Percentiles rank a stretch among this genome's conserved stretches.
Conservation (phyloP, 2,888 invertebrate genomes). For the Ceriagrion tenellum region DNA sequence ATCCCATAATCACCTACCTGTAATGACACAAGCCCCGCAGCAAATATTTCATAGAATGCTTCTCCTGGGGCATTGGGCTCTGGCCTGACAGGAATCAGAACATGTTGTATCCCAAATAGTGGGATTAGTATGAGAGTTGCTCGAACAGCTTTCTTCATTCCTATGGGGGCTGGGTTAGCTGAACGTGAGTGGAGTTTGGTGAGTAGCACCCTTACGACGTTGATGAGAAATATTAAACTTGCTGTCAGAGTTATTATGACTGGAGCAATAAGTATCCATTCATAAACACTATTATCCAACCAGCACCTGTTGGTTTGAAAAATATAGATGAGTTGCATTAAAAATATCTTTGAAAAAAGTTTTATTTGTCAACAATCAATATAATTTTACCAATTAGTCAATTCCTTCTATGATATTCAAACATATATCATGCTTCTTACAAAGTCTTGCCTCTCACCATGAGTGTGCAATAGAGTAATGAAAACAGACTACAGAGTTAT, state of each 20-base stretch:
- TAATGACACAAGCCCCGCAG: slow-evolving; percentile 85
- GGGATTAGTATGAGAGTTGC: slow-evolving; percentile 89
- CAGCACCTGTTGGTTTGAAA: slow-evolving; percentile 82
- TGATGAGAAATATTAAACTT: slow-evolving; percentile 84
- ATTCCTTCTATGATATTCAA: too few relatives aligned
- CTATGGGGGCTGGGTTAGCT: slow-evolving; percentile 81
- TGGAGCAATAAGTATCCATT: slow-evolving; percentile 84
- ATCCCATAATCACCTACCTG: slow-evolving; percentile 80
- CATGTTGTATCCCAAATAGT: slow-evolving; percentile 86
- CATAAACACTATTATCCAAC: slow-evolving; percentile 83
- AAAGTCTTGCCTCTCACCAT: too few relatives aligned
- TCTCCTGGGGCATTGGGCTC: slow-evolving; percentile 80
- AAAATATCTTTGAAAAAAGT: not conserved
- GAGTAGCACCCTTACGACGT: slow-evolving; percentile 83
- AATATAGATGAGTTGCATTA: slow-evolving; percentile 57
- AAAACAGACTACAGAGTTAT: too few relatives aligned
- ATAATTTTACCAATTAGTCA: too few relatives aligned
- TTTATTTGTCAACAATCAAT: too few relatives aligned
- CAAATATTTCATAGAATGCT: slow-evolving; percentile 83
- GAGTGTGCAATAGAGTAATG: too few relatives aligned
- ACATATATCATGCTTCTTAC: too few relatives aligned
- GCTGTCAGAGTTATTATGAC: slow-evolving; percentile 82
- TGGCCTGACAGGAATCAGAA: slow-evolving; percentile 85
- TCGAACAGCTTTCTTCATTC: slow-evolving; percentile 84
- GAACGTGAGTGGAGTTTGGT: slow-evolving; percentile 84